Evolutionary conservation across 2,113 vertebrate species (phyloP).

Genomic region (Phyllostomus hastatus): DNA sequence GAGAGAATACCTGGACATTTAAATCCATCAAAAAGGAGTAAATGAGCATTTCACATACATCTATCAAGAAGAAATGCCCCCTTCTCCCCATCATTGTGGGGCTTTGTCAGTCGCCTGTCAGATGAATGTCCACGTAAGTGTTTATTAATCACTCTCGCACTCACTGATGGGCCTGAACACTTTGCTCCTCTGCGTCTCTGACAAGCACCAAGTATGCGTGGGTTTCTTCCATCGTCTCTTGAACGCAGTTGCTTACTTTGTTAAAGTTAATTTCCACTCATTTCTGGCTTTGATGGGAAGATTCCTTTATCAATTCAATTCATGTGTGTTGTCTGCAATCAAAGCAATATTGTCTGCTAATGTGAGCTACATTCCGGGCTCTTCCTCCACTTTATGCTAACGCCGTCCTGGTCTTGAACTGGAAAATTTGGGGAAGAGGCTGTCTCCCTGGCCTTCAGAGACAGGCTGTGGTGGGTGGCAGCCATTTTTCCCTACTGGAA

Average conservation of each 20-base stretch:
- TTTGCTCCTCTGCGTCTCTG: constrained; percentile 3
- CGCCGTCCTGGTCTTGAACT: neutral
- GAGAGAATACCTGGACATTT: constrained; percentile 66
- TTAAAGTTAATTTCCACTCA: constrained; percentile 65
- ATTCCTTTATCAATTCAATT: constrained; percentile 70
- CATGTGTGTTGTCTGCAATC: constrained; percentile 68
- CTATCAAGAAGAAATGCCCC: constrained; percentile 57
- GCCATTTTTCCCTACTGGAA: constrained; percentile 7
- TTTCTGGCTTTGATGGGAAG: constrained; percentile 58
- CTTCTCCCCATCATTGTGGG: constrained; percentile 50
- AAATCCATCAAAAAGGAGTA: constrained; percentile 67
- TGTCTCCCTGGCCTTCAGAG: neutral
- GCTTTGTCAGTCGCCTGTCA: constrained; percentile 61
- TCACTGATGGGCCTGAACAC: constrained; percentile 47
- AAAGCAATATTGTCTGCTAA: constrained; percentile 71
- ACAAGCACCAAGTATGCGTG: constrained; percentile 27
- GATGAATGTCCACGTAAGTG: constrained; percentile 64
- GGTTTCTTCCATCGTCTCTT: constrained; percentile 64
- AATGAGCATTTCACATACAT: constrained; percentile 66
- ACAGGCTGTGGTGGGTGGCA: neutral
- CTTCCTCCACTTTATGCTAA: constrained; percentile 51
- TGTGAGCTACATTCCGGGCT: constrained; percentile 15
- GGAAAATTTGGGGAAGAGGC: constrained; percentile 16
- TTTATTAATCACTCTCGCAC: constrained; percentile 54
- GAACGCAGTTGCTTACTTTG: constrained; percentile 63